Evolutionary conservation across 2,888 invertebrate genomes (phyloP).

Genomic region (Trichogramma dendrolimi): DNA sequence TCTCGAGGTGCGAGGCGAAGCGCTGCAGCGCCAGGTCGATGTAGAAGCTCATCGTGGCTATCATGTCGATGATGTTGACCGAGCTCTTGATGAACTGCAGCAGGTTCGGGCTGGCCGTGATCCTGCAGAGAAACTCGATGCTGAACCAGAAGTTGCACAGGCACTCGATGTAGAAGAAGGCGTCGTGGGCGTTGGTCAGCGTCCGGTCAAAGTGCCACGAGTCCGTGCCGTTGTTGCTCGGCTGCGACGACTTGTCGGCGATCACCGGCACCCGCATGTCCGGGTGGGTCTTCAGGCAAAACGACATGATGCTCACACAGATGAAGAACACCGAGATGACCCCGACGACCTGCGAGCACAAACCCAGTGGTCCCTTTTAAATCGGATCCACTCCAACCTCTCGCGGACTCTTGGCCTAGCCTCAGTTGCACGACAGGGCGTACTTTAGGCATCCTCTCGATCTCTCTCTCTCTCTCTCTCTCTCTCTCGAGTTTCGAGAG

Average conservation of each 20-base stretch:
- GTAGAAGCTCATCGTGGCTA: constrained; percentile 98
- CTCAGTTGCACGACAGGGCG: too few species aligned
- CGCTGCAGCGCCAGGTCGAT: constrained; percentile 86
- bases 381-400: too few species aligned
- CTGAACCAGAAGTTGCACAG: constrained; percentile 99
- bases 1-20: constrained; percentile 86
- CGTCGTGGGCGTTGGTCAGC: constrained; percentile 92
- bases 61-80: constrained; percentile 98
- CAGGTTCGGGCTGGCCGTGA: constrained; percentile 90
- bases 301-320: constrained; percentile 97
- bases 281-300: constrained; percentile 99
- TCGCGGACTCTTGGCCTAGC: too few species aligned
- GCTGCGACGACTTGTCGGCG: constrained; percentile 72
- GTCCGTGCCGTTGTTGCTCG: constrained; percentile 69
- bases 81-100: constrained; percentile 92
- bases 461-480: too few species aligned
- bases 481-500: too few species aligned
- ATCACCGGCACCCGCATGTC: constrained; percentile 93
- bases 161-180: constrained; percentile 98
- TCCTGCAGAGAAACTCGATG: constrained; percentile 87
- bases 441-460: too few species aligned
- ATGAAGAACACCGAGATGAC: constrained; percentile 99
- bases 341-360: constrained; percentile 82
- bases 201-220: constrained; percentile 85
- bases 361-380: not conserved